phyloP scores from a whole-genome alignment of 2,888 invertebrate species.

The Clistopyga incitator region DNA sequence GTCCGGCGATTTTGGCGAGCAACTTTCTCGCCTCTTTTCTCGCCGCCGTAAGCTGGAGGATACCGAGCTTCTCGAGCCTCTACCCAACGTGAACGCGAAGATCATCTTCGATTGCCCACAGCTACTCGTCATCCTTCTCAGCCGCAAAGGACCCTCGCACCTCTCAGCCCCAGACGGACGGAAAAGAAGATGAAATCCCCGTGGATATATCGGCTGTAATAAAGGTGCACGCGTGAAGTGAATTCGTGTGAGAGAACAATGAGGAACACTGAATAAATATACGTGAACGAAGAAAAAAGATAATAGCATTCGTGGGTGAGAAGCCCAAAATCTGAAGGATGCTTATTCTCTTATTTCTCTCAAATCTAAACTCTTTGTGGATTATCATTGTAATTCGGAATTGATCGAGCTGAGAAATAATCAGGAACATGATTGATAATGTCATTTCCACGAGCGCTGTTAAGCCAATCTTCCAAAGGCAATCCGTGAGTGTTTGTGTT shows the following conservation, averaged over 20 bases:
- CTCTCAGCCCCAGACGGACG: not conserved
- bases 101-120: slow-evolving; percentile 56
- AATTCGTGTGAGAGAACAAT: not conserved
- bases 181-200: not conserved
- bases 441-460: not conserved
- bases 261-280: not conserved
- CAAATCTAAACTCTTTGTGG: not conserved
- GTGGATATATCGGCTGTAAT: not conserved
- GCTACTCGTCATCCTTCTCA: slow-evolving; percentile 16
- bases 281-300: not conserved
- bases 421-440: not conserved
- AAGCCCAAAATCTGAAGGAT: not conserved
- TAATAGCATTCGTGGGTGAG: not conserved
- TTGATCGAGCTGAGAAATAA: slow-evolving; percentile 12
- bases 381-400: slow-evolving; percentile 8
- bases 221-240: not conserved
- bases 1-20: slow-evolving; percentile 81
- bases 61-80: slow-evolving; percentile 82
- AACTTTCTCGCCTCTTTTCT: slow-evolving; percentile 82
- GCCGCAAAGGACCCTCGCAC: slow-evolving; percentile 2
- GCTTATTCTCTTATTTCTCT: not conserved
- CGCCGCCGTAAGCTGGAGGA: slow-evolving; percentile 83
- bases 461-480: slow-evolving; percentile 11
- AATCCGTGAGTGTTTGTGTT: slow-evolving; percentile 13
- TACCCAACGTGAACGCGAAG: slow-evolving; percentile 81